Evolutionary conservation across 2,797 vertebrate genomes (phyloP), one percentile per base, ranked within the genome.

Genomic region (Argentina silus): DNA sequence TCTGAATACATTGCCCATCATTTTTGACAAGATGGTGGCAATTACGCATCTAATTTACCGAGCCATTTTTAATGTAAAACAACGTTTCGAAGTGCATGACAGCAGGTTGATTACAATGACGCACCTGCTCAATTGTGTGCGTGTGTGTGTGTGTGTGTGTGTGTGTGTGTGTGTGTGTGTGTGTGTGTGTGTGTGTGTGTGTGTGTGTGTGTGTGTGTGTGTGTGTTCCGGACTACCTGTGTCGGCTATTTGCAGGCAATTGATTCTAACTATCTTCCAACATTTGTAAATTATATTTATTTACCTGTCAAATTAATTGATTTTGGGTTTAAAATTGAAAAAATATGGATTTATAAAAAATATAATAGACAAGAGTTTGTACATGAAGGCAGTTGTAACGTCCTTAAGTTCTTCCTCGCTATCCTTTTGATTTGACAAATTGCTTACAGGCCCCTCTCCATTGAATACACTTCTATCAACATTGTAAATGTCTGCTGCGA

Each of bases 31-130:
- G 85, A 87, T 89, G 81, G 80, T 81, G 85, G 75, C 85, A 91
- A 92, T 92, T 90, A 91, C 82, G 81, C 75, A 83, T 90, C 82
- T 90, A 92, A 91, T 89, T 89, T 85, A 88, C 75, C 78, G 77
- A 85, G 48, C 56, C 75, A 79, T 87, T 78, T 82, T 78, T 78
- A 79, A 86, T 86, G 81, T 85, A 91, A 91, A 91, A 86, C 82
- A 73, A 85, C 76, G 79, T 77, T 86, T 87, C 75, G 82, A 84
- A 91, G 85, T 86, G 80, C 70, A 68, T 69, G 83, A 77, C 80
- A 78, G 71, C 36, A 79, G 78, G 77, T 81, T 83, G 73, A 88
- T 80, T 81, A 83, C 44, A 75, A 72, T 78, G 76, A 84, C 72
- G 78, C 85, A 87, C 86, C 83, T 90, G 88, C 82, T 69, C 44